Conservation (phyloP, 2,113 vertebrate species). For the Protobothrops flavoviridis region DNA sequence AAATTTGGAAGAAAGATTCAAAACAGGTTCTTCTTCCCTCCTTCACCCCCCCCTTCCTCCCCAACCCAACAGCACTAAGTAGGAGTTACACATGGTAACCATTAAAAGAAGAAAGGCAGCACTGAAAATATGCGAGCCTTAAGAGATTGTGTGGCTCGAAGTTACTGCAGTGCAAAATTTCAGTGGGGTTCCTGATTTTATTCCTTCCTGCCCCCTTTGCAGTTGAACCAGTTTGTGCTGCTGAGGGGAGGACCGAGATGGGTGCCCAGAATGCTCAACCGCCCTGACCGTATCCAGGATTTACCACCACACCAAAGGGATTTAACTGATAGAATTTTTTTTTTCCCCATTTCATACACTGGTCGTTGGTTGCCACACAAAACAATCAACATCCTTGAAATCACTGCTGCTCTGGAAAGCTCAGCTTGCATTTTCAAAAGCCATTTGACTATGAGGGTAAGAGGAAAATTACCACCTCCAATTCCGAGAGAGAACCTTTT, state of each 20-base stretch:
- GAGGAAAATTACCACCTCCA: constrained; percentile 39
- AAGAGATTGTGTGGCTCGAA: constrained; percentile 61
- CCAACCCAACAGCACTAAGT: constrained; percentile 30
- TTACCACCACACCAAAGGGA: constrained; percentile 53
- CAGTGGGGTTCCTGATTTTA: constrained; percentile 62
- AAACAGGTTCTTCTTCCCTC: constrained; percentile 37
- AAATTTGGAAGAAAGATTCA: constrained; percentile 45
- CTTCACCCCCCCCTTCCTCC: background rate
- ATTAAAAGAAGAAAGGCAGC: constrained; percentile 43
- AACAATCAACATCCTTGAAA: constrained; percentile 48
- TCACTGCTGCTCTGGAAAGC: constrained; percentile 55
- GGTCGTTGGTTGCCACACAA: constrained; percentile 40
- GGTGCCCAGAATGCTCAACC: constrained; percentile 40
- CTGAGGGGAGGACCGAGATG: constrained; percentile 51
- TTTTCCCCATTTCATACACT: constrained; percentile 15
- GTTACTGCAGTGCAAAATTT: constrained; percentile 57
- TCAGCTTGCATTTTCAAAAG: constrained; percentile 58
- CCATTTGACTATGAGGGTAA: constrained; percentile 26
- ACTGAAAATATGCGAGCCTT: constrained; percentile 33
- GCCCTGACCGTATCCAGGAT: constrained; percentile 48
- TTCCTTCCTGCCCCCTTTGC: constrained; percentile 58
- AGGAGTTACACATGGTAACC: constrained; percentile 48
- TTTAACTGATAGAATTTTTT: constrained; percentile 36
- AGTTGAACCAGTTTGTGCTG: constrained; percentile 46
- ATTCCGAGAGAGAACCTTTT: constrained; percentile 51